Evolutionary conservation across 2,797 vertebrate genomes (phyloP).

Genomic region (Macropus fuliginosus): DNA sequence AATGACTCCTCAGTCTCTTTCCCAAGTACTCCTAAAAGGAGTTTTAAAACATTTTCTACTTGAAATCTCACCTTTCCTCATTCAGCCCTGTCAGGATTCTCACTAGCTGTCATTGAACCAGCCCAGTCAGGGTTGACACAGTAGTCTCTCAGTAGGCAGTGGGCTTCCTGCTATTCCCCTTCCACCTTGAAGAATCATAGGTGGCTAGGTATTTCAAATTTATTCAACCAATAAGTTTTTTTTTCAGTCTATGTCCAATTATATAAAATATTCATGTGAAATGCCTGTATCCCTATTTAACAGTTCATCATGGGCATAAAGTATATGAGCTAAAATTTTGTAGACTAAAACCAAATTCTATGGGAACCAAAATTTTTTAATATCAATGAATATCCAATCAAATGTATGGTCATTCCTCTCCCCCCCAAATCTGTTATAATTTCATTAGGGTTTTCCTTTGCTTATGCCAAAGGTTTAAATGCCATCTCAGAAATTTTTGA

Average conservation of each 20-base stretch:
- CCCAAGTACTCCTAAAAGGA: neutral
- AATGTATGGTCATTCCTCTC: neutral
- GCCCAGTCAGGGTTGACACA: neutral
- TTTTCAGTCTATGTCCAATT: neutral
- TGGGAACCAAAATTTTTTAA: neutral
- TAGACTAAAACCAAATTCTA: neutral
- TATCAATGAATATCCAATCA: neutral
- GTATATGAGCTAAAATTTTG: neutral
- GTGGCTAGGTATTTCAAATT: neutral
- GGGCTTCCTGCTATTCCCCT: neutral
- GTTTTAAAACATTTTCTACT: neutral
- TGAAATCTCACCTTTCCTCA: neutral
- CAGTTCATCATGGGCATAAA: neutral
- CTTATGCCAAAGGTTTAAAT: too few species aligned
- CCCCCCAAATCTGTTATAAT: neutral
- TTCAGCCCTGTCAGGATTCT: neutral
- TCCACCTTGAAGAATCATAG: neutral
- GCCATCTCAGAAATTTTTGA: too few species aligned
- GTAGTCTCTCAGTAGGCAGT: neutral
- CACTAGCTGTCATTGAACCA: neutral
- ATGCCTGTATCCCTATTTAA: neutral
- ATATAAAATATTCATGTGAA: neutral
- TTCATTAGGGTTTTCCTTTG: neutral
- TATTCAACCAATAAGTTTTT: neutral
- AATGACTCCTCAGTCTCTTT: neutral